Conservation (phyloP, 2,797 vertebrate species). For the Thaleichthys pacificus region DNA sequence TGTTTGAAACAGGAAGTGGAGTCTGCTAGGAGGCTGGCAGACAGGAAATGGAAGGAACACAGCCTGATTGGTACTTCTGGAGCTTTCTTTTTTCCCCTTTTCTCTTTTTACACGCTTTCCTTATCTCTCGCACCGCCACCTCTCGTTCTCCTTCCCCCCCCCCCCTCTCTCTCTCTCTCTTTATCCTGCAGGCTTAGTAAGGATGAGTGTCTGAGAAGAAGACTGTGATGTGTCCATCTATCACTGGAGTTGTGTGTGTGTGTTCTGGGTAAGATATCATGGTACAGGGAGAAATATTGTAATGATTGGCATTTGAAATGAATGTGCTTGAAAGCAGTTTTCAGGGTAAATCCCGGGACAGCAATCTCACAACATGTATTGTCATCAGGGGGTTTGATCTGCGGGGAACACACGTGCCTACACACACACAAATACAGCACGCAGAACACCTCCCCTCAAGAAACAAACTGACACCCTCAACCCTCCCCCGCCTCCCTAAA, state of each 20-base stretch:
- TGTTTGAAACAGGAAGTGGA: not conserved
- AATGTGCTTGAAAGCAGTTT: conserved; percentile 10
- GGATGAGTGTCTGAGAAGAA: conserved; percentile 1
- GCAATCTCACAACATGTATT: not conserved
- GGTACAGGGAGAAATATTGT: conserved; percentile 15
- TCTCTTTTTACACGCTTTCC: not conserved
- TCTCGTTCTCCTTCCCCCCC: not conserved
- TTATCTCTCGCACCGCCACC: not conserved
- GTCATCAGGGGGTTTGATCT: conserved; percentile 8
- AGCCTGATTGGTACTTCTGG: not conserved
- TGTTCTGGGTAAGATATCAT: not conserved
- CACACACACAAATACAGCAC: not conserved
- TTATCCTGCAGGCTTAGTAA: conserved; percentile 11
- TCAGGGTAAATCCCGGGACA: not conserved
- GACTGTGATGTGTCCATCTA: conserved; percentile 18
- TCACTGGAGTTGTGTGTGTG: conserved; percentile 5
- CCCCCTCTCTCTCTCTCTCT: not conserved
- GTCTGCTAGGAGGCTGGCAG: conserved; percentile 1
- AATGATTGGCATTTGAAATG: conserved; percentile 6
- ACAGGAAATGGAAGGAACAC: conserved; percentile 7
- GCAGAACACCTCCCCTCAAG: not conserved
- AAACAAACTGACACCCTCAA: not conserved
- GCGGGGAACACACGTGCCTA: too few relatives aligned
- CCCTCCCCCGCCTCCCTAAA: too few relatives aligned
- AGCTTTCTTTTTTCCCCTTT: too few relatives aligned